Evolutionary conservation across 1,140 invertebrate species (phyloP).

Genomic region (Cyclina sinensis): DNA sequence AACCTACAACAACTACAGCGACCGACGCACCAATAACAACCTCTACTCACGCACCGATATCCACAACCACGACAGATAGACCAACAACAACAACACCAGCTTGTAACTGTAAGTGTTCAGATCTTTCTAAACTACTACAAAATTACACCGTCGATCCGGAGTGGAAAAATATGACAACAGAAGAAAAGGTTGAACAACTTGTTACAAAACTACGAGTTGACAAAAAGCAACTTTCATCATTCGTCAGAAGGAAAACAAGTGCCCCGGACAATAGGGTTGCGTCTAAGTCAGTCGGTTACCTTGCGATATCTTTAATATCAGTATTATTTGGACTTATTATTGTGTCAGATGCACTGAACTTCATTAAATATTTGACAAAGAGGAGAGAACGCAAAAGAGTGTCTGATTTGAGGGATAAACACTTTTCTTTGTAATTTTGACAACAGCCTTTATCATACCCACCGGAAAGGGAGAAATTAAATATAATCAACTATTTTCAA

Average conservation of each 20-base stretch:
- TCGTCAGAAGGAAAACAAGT: constrained; percentile 29
- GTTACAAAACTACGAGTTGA: constrained; percentile 13
- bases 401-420: too few species aligned
- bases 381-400: too few species aligned
- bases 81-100: not conserved
- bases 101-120: not conserved
- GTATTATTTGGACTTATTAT: constrained; percentile 34
- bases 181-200: constrained; percentile 38
- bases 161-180: constrained; percentile 28
- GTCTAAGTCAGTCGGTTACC: constrained; percentile 32
- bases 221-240: constrained; percentile 27
- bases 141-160: not conserved
- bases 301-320: constrained; percentile 39
- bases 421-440: too few species aligned
- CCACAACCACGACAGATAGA: not conserved
- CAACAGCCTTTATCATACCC: too few species aligned
- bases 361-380: constrained; percentile 10
- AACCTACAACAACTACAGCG: not conserved
- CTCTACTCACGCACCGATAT: not conserved
- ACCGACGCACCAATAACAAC: not conserved
- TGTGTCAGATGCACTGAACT: constrained; percentile 20
- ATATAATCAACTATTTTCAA: too few species aligned
- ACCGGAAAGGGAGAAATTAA: too few species aligned
- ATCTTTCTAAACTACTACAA: not conserved
- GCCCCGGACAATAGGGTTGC: constrained; percentile 19